Conservation (phyloP, 2,888 invertebrate species). For the Apodemia hepburni region DNA sequence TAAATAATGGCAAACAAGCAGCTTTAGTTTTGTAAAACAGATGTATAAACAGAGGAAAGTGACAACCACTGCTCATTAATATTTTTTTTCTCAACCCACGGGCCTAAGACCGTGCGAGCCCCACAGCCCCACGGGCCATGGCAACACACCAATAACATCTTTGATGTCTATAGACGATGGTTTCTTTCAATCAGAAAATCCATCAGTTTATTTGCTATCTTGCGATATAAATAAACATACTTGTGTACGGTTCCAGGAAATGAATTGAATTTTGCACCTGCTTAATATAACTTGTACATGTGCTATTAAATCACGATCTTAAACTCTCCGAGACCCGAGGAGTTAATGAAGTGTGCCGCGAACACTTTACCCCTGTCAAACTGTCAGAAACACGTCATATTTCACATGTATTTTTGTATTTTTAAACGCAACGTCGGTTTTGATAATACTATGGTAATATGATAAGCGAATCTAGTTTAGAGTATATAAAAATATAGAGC, state of each 20-base stretch:
- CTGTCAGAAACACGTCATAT: slow-evolving; percentile 73
- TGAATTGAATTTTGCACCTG: slow-evolving; percentile 1
- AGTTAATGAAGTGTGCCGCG: slow-evolving; percentile 67
- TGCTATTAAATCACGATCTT: slow-evolving; percentile 32
- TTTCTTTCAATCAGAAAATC: too few species aligned
- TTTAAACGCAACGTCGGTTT: slow-evolving; percentile 54
- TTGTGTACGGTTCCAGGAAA: not conserved
- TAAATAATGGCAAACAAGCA: too few species aligned
- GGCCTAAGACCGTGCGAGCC: too few species aligned
- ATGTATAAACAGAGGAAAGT: too few species aligned
- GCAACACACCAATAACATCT: too few species aligned
- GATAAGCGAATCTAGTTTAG: slow-evolving; percentile 31
- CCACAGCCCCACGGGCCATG: too few species aligned
- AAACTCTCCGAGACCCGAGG: slow-evolving; percentile 47
- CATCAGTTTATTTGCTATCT: too few species aligned
- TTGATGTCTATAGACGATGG: too few species aligned
- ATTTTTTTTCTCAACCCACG: too few species aligned
- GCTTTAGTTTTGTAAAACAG: too few species aligned
- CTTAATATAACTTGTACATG: slow-evolving; percentile 14
- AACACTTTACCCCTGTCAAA: slow-evolving; percentile 71
- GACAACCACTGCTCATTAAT: too few species aligned
- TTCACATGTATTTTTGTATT: slow-evolving; percentile 52
- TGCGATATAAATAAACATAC: too few species aligned
- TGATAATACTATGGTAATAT: slow-evolving; percentile 47
- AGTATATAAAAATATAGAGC: slow-evolving; percentile 20